Base-by-base conservation (phyloP, 2,888 invertebrate species). In the Coleophora flavipennella region DNA sequence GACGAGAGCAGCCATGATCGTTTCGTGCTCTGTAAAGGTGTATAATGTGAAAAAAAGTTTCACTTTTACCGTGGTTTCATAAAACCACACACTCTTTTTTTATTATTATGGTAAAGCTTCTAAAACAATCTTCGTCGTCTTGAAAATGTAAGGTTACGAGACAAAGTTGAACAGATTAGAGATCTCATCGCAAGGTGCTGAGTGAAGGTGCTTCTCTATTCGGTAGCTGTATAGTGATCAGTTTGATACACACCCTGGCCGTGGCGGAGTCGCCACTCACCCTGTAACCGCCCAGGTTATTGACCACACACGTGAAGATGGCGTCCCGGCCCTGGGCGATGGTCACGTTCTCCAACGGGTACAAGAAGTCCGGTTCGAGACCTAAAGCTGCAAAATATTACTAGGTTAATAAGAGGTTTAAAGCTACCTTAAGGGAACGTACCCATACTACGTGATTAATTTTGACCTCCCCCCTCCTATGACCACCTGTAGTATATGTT, bases 181-280 rank as follows among this genome's bases (percentile, higher is more conserved):
- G 78, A 80, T 71, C 81, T 73, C 78, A 67, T 57, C 51, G 59
- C 53, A 45, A 65, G 66, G 78, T 79, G 77, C 75, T 63, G 51
- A 56, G 64, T 71, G 70, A 69, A 59, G 58, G 79, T 83, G 83
- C 83, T 76, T 74, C 74, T 71, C 81, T 81, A 80, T 62, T 53
- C 33, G 62, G 61, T 75, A 79, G 71, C 75, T 79, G 81, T 76
- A 77, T 29, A 62, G 60, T 70, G 71, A 70, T 78, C 62, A 58
- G 71, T 73, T 75, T 67, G 88, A 91, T 92, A 92, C 92, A 91
- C 92, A 92, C 92, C 92, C 92, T 91, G 88, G 91, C 91, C 75
- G 90, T 90, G 87, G 90, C 87, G 88, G 89, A 87, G 86, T 92
- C 92, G 87, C 92, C 92, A 94, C 94, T 94, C 94, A 95, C 95